phyloP scores from a whole-genome alignment of 2,797 vertebrate species.

The Danio aesculapii region DNA sequence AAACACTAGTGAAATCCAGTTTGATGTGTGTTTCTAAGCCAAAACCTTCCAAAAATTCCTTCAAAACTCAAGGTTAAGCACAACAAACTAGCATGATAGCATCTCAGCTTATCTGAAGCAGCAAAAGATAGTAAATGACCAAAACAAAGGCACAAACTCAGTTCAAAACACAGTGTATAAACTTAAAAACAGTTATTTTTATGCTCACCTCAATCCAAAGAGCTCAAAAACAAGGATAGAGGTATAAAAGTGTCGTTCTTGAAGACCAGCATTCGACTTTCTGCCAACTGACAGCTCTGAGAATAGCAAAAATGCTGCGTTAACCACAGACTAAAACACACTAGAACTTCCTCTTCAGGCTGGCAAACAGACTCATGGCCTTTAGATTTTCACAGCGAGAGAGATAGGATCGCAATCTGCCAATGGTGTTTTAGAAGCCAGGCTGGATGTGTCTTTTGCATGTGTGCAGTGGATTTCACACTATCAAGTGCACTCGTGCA shows the following conservation, averaged over 20 bases:
- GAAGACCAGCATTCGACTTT: background rate
- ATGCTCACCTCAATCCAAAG: background rate
- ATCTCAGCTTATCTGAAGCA: background rate
- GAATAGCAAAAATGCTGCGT: constrained; percentile 2
- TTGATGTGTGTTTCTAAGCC: background rate
- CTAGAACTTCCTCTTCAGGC: constrained; percentile 42
- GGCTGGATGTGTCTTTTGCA: background rate
- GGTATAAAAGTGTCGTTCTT: background rate
- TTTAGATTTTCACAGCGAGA: background rate
- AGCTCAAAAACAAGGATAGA: background rate
- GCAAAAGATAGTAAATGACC: background rate
- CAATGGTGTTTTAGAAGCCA: background rate
- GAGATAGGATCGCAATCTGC: background rate
- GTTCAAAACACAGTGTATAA: background rate
- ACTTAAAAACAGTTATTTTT: no score
- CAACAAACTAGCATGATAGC: background rate
- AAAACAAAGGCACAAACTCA: background rate
- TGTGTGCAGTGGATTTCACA: background rate
- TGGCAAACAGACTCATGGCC: constrained; percentile 3
- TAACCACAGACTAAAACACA: constrained; percentile 36
- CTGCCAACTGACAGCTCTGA: background rate
- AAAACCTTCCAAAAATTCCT: no score
- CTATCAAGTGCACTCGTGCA: background rate
- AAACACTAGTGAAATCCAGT: background rate
- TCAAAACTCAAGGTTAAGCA: background rate